Conservation (phyloP, 2,888 invertebrate species). For the Pachydiplax longipennis region DNA sequence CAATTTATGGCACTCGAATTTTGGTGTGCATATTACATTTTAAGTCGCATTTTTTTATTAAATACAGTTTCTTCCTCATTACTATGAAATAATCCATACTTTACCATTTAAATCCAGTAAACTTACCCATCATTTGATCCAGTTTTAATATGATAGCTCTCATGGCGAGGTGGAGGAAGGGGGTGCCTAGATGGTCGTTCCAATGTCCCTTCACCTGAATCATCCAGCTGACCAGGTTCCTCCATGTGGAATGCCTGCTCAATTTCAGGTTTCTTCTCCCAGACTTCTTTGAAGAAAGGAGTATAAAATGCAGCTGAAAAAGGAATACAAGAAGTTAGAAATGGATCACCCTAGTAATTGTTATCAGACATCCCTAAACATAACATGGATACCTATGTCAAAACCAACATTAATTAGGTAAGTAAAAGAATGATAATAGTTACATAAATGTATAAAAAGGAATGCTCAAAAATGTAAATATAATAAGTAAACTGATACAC, state of each 20-base stretch:
- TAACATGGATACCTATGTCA: too few species aligned
- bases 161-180: constrained; percentile 75
- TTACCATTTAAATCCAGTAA: constrained; percentile 7
- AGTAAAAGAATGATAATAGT: too few species aligned
- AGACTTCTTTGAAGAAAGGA: constrained; percentile 94
- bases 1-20: too few species aligned
- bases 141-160: constrained; percentile 76
- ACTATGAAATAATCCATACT: neutral
- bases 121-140: constrained; percentile 55
- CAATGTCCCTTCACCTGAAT: constrained; percentile 74
- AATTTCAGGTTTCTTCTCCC: constrained; percentile 95
- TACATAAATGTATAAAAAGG: too few species aligned
- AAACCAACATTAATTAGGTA: too few species aligned
- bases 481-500: too few species aligned
- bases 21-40: too few species aligned
- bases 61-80: too few species aligned
- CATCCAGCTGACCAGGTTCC: constrained; percentile 68
- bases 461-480: too few species aligned
- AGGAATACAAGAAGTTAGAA: constrained; percentile 46
- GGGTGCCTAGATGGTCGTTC: constrained; percentile 70
- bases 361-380: too few species aligned
- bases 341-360: neutral
- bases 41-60: too few species aligned
- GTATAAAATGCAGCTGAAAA: constrained; percentile 88
- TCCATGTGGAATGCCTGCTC: constrained; percentile 92